Base-by-base conservation (phyloP, 2,797 vertebrate genomes). In the Arnoldichthys spilopterus region DNA sequence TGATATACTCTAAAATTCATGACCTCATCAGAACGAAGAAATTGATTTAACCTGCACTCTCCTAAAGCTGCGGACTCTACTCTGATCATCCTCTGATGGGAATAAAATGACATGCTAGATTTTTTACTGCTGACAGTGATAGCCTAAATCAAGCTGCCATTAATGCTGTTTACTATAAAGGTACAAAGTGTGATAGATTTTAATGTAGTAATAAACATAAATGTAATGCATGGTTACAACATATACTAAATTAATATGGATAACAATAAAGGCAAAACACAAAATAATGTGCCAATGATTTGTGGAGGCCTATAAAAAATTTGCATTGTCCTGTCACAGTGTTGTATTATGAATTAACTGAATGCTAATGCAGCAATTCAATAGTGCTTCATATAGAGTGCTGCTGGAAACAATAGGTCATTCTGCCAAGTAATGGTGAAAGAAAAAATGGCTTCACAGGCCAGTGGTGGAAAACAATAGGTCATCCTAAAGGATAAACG, bases 41-140 rank as follows among this genome's bases (percentile, higher is more conserved):
- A 92, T 92, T 90, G 91, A 92, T 92, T 92, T 90, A 89, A 84
- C 88, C 90, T 88, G 88, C 91, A 88, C 89, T 90, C 85, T 83
- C 86, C 86, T 15, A 78, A 85, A 83, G 83, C 83, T 79, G 79
- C 88, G 85, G 83, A 76, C 85, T 76, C 67, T 67, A 75, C 86
- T 90, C 84, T 59, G 82, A 88, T 72, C 47, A 1, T 22, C n/a
- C 47, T 34, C 47, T n/a, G 49, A 70, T 51, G 30, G 47, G 68
- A 70, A 34, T 22, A 30, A 32, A 34, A 32, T 40, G 73, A 49
- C 47, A 4, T 71, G 67, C 67, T 76, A n/a, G 58, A 11, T 73
- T n/a, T 70, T 66, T 56, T 15, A 74, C 26, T 26, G 6, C 49
- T 49, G 22, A 64, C 59, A 22, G 22, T 24, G 58, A 26, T 54